Conservation (phyloP, 1,140 invertebrate species). For the Drosophila watanabei region DNA sequence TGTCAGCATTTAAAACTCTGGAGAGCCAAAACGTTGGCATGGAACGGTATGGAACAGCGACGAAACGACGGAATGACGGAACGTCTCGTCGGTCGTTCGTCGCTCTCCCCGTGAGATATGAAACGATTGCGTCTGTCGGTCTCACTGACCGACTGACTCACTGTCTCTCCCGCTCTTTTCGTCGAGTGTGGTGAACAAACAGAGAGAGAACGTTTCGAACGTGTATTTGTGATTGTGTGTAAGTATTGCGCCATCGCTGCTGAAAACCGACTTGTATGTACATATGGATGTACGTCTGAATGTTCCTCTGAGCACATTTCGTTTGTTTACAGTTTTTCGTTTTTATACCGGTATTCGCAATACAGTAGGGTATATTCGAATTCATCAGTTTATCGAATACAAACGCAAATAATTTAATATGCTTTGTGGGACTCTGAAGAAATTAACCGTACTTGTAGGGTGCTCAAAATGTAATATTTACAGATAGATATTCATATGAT, state of each 20-base stretch:
- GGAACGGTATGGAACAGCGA: conserved; percentile 16
- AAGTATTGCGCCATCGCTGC: conserved; percentile 34
- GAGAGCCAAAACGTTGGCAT: neutral
- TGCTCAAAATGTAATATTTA: too few relatives aligned
- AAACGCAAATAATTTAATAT: neutral
- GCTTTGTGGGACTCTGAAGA: neutral
- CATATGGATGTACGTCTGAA: neutral
- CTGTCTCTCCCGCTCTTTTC: conserved; percentile 23
- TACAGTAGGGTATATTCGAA: neutral
- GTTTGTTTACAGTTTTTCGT: conserved; percentile 44
- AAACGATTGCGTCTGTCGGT: conserved; percentile 7
- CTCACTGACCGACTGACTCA: conserved; percentile 33
- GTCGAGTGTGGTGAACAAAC: conserved; percentile 18
- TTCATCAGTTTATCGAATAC: neutral
- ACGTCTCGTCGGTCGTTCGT: conserved; percentile 2
- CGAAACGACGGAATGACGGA: conserved; percentile 1
- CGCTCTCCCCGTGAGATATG: conserved; percentile 1
- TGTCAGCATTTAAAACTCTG: neutral
- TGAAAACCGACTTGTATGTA: conserved; percentile 1
- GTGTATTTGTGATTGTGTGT: conserved; percentile 5
- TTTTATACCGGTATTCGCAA: conserved; percentile 13
- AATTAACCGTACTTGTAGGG: neutral
- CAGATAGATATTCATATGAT: too few relatives aligned
- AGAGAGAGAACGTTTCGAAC: conserved; percentile 5
- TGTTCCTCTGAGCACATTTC: conserved; percentile 8